Percentiles rank a stretch among this genome's conserved stretches.
Conservation (phyloP, 1,140 invertebrate genomes). For the Cataglyphis hispanica region DNA sequence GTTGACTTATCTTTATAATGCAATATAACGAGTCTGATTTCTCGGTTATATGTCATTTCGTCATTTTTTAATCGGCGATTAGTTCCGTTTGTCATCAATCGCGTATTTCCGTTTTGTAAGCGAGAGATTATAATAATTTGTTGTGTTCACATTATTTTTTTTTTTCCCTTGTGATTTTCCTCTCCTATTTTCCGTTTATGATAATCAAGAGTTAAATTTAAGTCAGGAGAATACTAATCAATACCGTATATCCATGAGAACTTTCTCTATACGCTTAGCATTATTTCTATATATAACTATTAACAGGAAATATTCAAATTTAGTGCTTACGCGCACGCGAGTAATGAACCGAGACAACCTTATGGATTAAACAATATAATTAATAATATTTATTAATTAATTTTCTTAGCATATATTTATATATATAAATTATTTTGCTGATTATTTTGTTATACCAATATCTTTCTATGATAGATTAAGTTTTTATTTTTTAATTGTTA, state of each 20-base stretch:
- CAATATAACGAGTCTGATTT: not conserved
- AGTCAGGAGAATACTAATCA: not conserved
- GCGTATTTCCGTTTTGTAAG: slow-evolving; percentile 34
- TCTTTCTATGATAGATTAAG: not conserved
- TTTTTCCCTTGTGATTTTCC: not conserved
- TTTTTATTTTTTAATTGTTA: not conserved
- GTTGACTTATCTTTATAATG: not conserved
- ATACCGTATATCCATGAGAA: not conserved
- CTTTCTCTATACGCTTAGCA: no score
- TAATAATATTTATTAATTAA: not conserved
- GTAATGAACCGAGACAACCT: not conserved
- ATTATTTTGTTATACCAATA: not conserved
- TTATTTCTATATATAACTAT: no score
- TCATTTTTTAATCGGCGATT: slow-evolving; percentile 21
- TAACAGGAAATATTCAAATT: not conserved
- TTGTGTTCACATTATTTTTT: slow-evolving; percentile 55
- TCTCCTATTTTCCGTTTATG: not conserved
- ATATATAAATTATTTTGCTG: not conserved
- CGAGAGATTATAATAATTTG: slow-evolving; percentile 55
- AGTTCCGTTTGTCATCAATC: not conserved
- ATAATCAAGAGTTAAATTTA: slow-evolving; percentile 4
- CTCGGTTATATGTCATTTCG: slow-evolving; percentile 14
- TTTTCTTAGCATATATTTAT: not conserved
- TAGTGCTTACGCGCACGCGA: not conserved
- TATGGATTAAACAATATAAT: not conserved